Evolutionary conservation across 2,797 vertebrate species (phyloP).

Genomic region (Fratercula arctica): DNA sequence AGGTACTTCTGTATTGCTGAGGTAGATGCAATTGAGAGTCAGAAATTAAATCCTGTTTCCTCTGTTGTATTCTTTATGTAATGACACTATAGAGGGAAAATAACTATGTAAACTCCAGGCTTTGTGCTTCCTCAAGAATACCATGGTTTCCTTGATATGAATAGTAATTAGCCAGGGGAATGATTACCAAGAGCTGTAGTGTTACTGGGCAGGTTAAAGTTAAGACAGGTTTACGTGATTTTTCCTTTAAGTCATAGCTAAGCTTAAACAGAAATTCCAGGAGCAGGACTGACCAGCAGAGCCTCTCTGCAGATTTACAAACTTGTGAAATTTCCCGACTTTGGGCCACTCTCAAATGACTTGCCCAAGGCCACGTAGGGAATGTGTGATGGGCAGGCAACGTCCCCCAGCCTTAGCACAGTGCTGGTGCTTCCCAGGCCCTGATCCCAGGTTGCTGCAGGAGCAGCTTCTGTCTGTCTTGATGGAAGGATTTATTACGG

Average conservation of each 20-base stretch:
- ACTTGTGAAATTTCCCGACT: not conserved
- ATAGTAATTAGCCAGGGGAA: slow-evolving; percentile 15
- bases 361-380: not conserved
- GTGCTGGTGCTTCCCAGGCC: not conserved
- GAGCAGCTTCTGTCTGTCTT: not conserved
- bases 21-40: not conserved
- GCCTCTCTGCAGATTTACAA: not conserved
- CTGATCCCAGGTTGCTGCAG: not conserved
- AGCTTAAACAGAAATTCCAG: not conserved
- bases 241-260: not conserved
- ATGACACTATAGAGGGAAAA: not conserved
- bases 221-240: not conserved
- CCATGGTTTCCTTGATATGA: not conserved
- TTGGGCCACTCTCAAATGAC: not conserved
- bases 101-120: not conserved
- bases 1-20: not conserved
- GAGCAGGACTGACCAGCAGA: not conserved
- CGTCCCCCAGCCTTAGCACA: not conserved
- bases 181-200: not conserved
- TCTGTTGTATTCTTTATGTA: not conserved
- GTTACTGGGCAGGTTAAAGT: not conserved
- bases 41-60: slow-evolving; percentile 24
- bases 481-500: not conserved
- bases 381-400: not conserved
- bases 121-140: not conserved